Base-by-base conservation (phyloP, 1,140 invertebrate genomes). In the Microvelia longipes region DNA sequence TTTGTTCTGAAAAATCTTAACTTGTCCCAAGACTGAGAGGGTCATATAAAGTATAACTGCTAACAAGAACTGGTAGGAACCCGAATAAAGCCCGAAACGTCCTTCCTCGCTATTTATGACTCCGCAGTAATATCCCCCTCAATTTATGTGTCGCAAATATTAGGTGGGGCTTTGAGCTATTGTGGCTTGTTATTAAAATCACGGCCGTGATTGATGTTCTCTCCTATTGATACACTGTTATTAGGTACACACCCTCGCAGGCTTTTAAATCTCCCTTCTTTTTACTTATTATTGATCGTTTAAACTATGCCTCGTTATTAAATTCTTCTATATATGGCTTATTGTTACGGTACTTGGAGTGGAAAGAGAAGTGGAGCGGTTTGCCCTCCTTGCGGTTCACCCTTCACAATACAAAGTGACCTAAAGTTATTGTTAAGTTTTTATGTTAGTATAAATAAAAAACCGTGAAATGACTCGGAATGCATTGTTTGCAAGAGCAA, bases 121-220 rank as follows among this genome's bases (percentile, higher is more conserved):
- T 5, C 35, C 19, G 19, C 35, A 50, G 35, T 64, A 64, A 64
- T 64, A 64, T 26, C 25, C 62, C 62, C 62, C 62, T 64, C 62
- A 64, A 64, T 64, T 64, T 64, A 64, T 64, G 62, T 64, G 15
- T 24, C 15, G 15, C 62, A 64, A 64, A 64, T 64, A 64, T 64
- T 64, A 64, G 62, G 62, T 5, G 62, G 15, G 35, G 19, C 35
- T 19, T 19, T 24, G n/a, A 27, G 11, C 66, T 26, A 67, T 67
- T 67, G 66, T 67, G n/a, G 66, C 66, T 28, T 67, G 66, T 67
- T 67, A 67, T 67, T 67, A 67, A 67, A 67, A 67, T 67, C 66
- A 67, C 28, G 66, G 14, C 15, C 11, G 28, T 67, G 66, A 67
- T 67, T 67, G 66, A 67, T 67, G 66, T 67, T 27, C 28, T 26